Base-by-base conservation (phyloP, 2,797 vertebrate species). In the Avahi laniger region DNA sequence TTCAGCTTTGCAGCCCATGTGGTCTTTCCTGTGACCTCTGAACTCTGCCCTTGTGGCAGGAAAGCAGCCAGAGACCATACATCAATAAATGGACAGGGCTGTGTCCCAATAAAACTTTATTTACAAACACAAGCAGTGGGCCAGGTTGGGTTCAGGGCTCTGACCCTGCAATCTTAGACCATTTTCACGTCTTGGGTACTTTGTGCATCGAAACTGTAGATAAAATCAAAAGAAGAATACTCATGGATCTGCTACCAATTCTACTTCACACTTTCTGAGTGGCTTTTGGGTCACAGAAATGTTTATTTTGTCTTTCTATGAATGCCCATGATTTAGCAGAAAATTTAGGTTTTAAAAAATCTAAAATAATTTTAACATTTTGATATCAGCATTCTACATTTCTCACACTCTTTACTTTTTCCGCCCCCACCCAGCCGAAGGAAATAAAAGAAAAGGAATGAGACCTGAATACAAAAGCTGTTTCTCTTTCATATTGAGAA, bases 351-450 rank as follows among this genome's bases (percentile, higher is more conserved):
- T 69, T 69, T 11, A 11, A 38, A 38, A 69, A 35, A 69, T 69
- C 65, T 69, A 69, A 69, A 69, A 69, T 22, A 38, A 69, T 38
- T 69, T 22, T 38, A 22, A 38, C 65, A 38, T 69, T 69, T 69
- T 6, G 7, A 38, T 69, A 22, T 10, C 9, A 2, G 65, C n/a
- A 38, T 69, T 69, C 65, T 38, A 38, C n/a, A 69, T 69, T 20
- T 35, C 65, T 22, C 7, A 38, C 4, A 5, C 38, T 38, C 10
- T 38, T 69, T 69, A 69, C 9, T 69, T 69, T 67, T 63, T 5
- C 50, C 54, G 3, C 22, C 1, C 8, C 22, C 0, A 9, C 3
- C 22, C 30, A 6, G 1, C 63, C 63, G 17, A n/a, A 67, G 17
- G 20, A 67, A 67, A 35, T 67, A 67, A 35, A 67, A 35, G 33